Percentiles rank a stretch among this genome's conserved stretches.
Evolutionary conservation across 2,113 vertebrate genomes (phyloP).

Genomic region (Pseudopodoces humilis): DNA sequence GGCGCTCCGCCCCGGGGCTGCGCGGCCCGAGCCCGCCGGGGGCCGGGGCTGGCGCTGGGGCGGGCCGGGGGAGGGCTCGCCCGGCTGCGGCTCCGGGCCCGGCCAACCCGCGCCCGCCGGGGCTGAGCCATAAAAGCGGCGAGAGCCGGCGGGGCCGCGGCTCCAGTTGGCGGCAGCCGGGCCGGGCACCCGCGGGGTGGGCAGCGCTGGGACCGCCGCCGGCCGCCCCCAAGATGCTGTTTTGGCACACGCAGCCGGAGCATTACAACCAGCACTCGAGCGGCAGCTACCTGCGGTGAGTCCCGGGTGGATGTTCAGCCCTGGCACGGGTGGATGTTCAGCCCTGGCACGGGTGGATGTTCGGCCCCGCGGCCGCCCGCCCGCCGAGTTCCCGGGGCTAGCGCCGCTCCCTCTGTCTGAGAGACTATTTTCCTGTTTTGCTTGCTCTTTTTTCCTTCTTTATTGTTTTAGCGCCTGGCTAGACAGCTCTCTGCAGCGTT

Average conservation of each 20-base stretch:
- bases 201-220: neutral
- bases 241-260: conserved; percentile 91
- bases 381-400: neutral
- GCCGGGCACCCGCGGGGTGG: neutral
- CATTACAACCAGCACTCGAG: conserved; percentile 86
- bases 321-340: neutral
- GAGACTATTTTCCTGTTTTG: rapidly evolving
- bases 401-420: neutral
- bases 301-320: neutral
- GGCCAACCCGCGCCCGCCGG: conserved; percentile 25
- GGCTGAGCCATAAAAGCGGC: conserved; percentile 63
- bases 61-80: neutral
- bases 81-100: neutral
- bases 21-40: neutral
- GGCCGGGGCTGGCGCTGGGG: neutral
- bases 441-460: too few species aligned
- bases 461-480: neutral
- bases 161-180: neutral
- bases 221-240: conserved; percentile 79
- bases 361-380: neutral
- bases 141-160: neutral
- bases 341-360: neutral
- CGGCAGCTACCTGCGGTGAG: conserved; percentile 88
- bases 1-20: neutral
- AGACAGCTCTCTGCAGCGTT: rapidly evolving